Percentiles rank a stretch among this genome's conserved stretches.
Evolutionary conservation across 53 echinoderm and acorn worm genomes (phyloP).

Genomic region (Zoroaster sp.): DNA sequence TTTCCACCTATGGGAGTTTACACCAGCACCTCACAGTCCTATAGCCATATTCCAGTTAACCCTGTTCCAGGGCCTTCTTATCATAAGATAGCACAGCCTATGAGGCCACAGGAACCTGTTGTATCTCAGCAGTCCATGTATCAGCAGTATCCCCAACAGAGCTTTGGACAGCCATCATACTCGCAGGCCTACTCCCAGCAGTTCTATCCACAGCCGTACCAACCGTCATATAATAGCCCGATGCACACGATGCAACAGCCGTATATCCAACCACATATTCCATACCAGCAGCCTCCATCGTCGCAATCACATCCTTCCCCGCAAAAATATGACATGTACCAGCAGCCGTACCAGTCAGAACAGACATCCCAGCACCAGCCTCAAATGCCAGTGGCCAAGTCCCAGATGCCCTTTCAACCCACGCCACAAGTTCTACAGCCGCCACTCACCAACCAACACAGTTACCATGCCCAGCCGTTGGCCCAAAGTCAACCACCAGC

Average conservation of each 20-base stretch:
- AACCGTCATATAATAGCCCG: conserved; percentile 48
- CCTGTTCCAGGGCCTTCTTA: conserved; percentile 85
- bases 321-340: conserved; percentile 64
- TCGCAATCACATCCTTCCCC: conserved; percentile 67
- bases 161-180: conserved; percentile 49
- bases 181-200: conserved; percentile 76
- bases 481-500: conserved; percentile 23
- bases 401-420: neutral
- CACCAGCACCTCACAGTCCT: conserved; percentile 61
- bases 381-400: conserved; percentile 7
- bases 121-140: conserved; percentile 71
- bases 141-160: conserved; percentile 69
- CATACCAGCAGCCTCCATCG: conserved; percentile 63
- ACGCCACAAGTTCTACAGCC: conserved; percentile 39
- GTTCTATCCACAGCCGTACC: conserved; percentile 69
- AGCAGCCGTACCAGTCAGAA: conserved; percentile 40
- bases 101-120: conserved; percentile 69
- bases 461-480: conserved; percentile 13
- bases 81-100: conserved; percentile 98
- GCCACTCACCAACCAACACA: neutral
- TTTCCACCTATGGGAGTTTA: conserved; percentile 21
- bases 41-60: conserved; percentile 93
- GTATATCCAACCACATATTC: conserved; percentile 67
- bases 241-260: conserved; percentile 63
- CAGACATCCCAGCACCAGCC: conserved; percentile 18